Conservation (phyloP, 2,888 invertebrate genomes). For the Pyrrhia umbra region DNA sequence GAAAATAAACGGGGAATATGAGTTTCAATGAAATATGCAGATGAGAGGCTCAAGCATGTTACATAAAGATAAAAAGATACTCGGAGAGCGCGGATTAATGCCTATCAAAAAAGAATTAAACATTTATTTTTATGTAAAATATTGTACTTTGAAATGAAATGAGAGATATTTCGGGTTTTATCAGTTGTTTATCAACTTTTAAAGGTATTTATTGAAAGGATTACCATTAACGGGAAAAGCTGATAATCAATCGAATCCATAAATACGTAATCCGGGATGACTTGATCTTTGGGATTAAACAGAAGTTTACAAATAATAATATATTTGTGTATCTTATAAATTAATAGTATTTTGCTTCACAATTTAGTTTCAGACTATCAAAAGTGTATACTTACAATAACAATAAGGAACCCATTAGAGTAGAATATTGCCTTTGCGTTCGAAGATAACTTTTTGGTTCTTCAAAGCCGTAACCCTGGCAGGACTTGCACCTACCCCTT, state of each 20-base stretch:
- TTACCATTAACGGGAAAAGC: slow-evolving; percentile 4
- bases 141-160: slow-evolving; percentile 11
- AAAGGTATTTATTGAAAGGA: slow-evolving; percentile 20
- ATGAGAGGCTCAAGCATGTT: slow-evolving; percentile 54
- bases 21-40: slow-evolving; percentile 59
- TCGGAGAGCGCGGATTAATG: slow-evolving; percentile 45
- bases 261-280: neutral
- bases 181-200: slow-evolving; percentile 13
- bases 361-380: too few relatives aligned
- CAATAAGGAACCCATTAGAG: too few relatives aligned
- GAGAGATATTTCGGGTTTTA: slow-evolving; percentile 7
- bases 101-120: slow-evolving; percentile 49
- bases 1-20: slow-evolving; percentile 30
- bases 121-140: slow-evolving; percentile 40
- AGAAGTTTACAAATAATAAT: too few relatives aligned
- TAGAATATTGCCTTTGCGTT: too few relatives aligned
- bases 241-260: neutral
- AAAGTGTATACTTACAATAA: too few relatives aligned
- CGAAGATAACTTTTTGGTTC: too few relatives aligned
- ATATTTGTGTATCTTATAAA: too few relatives aligned
- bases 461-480: too few relatives aligned
- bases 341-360: too few relatives aligned
- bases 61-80: slow-evolving; percentile 50
- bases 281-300: too few relatives aligned
- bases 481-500: too few relatives aligned